phyloP scores from a whole-genome alignment of 2,888 invertebrate genomes.

The Cremastinae sp. region DNA sequence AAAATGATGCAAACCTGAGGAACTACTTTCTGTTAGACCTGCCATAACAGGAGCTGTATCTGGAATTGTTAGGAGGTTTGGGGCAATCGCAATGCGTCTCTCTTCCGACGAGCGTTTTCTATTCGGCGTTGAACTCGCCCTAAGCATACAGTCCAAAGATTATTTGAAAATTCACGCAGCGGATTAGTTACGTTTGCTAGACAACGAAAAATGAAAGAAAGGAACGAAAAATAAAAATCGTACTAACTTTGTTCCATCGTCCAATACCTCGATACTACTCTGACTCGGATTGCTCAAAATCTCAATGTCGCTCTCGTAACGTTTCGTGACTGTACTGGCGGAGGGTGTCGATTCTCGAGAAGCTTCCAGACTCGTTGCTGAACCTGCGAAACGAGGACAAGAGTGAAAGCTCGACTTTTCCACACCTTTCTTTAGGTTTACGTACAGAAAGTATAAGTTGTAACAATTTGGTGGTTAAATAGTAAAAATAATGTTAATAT shows the following conservation, averaged over 20 bases:
- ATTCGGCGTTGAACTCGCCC: conserved; percentile 76
- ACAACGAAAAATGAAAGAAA: too few species aligned
- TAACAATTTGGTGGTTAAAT: too few species aligned
- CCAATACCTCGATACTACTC: conserved; percentile 86
- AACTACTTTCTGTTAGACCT: conserved; percentile 84
- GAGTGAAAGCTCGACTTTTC: too few species aligned
- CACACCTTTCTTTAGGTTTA: neutral
- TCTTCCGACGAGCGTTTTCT: conserved; percentile 82
- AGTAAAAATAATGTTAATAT: too few species aligned
- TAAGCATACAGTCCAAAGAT: conserved; percentile 58
- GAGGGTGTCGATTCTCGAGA: conserved; percentile 78
- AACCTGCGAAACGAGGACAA: conserved; percentile 71
- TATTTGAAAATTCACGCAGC: conserved; percentile 33
- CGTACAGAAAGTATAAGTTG: too few species aligned
- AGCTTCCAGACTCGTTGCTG: conserved; percentile 79
- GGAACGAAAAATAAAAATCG: conserved; percentile 11
- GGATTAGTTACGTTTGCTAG: conserved; percentile 28
- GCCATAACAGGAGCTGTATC: conserved; percentile 77
- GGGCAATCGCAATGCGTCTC: conserved; percentile 78
- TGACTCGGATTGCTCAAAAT: conserved; percentile 87
- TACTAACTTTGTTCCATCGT: conserved; percentile 79
- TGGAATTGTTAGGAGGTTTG: conserved; percentile 81
- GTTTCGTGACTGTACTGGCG: conserved; percentile 72
- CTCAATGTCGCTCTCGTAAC: conserved; percentile 86
- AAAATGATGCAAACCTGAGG: conserved; percentile 80